phyloP scores from a whole-genome alignment of 1,140 invertebrate genomes.

The Ceratosolen solmsi region DNA sequence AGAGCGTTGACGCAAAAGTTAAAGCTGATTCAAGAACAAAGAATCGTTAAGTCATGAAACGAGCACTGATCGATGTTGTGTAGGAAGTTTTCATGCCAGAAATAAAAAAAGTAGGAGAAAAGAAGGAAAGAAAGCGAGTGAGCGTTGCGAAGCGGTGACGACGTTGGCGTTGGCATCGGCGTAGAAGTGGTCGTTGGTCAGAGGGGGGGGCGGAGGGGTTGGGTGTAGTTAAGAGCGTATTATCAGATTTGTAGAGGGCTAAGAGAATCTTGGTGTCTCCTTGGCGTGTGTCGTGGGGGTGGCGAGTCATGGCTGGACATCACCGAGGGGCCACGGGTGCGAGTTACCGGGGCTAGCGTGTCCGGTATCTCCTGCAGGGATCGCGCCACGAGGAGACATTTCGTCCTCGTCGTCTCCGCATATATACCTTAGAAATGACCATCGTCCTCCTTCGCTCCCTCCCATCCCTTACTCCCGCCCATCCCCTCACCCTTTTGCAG shows the following conservation, averaged over 20 bases:
- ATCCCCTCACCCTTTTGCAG: constrained; percentile 24
- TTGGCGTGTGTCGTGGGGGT: constrained; percentile 57
- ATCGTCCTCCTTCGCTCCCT: constrained; percentile 58
- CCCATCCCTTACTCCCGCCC: constrained; percentile 42
- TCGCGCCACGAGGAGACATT: constrained; percentile 69
- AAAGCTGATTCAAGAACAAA: constrained; percentile 1
- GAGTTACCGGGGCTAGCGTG: constrained; percentile 66
- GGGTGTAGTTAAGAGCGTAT: background rate
- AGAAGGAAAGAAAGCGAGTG: background rate
- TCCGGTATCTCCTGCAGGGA: constrained; percentile 70
- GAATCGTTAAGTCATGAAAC: constrained; percentile 50
- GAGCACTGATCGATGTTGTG: constrained; percentile 43
- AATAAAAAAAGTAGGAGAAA: constrained; percentile 26
- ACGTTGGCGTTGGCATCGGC: too few species aligned
- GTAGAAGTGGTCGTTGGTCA: too few species aligned
- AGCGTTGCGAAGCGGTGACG: background rate
- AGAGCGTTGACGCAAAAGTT: background rate
- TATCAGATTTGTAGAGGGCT: constrained; percentile 44
- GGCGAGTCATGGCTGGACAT: constrained; percentile 58
- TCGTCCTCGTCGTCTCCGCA: constrained; percentile 60
- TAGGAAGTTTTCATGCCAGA: constrained; percentile 32
- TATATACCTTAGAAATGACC: constrained; percentile 70
- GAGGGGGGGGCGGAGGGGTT: too few species aligned
- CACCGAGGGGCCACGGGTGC: constrained; percentile 55
- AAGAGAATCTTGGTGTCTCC: constrained; percentile 61